A percentile compares a stretch with the other conserved stretches of the same genome.
phyloP scores from a whole-genome alignment of 1,140 invertebrate species.

The Lordiphosa clarofinis region DNA sequence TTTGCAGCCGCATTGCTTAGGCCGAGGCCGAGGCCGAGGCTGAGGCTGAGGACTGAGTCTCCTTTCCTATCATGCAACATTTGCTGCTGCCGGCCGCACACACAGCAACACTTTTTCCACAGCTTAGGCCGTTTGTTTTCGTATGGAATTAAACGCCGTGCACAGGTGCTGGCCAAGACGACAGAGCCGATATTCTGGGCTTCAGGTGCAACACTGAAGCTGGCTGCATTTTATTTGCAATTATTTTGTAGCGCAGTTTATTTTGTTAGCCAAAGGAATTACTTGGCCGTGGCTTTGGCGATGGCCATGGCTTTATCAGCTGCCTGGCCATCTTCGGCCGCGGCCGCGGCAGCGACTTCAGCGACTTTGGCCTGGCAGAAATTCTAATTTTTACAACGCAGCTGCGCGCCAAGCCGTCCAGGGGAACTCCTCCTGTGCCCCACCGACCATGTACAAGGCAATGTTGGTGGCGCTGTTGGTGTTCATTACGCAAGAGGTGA shows the following conservation, averaged over 20 bases:
- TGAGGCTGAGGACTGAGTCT: constrained; percentile 23
- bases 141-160: constrained; percentile 67
- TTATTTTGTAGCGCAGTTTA: constrained; percentile 73
- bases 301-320: constrained; percentile 47
- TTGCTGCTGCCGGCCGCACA: constrained; percentile 48
- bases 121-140: constrained; percentile 65
- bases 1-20: constrained; percentile 65
- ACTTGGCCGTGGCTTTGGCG: constrained; percentile 44
- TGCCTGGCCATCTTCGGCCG: constrained; percentile 33
- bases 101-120: constrained; percentile 48
- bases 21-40: constrained; percentile 41
- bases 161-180: constrained; percentile 64
- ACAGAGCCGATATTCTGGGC: constrained; percentile 10
- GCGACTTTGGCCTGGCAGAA: constrained; percentile 30
- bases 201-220: constrained; percentile 61
- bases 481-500: constrained; percentile 76
- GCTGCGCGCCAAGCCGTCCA: constrained; percentile 53
- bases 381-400: constrained; percentile 73
- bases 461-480: constrained; percentile 75
- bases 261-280: constrained; percentile 54
- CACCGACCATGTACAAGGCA: constrained; percentile 44
- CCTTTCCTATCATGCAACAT: constrained; percentile 58
- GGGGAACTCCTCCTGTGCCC: constrained; percentile 5
- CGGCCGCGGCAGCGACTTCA: neutral
- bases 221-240: constrained; percentile 73